phyloP scores from a whole-genome alignment of 2,113 vertebrate genomes.

The Cervus canadensis region DNA sequence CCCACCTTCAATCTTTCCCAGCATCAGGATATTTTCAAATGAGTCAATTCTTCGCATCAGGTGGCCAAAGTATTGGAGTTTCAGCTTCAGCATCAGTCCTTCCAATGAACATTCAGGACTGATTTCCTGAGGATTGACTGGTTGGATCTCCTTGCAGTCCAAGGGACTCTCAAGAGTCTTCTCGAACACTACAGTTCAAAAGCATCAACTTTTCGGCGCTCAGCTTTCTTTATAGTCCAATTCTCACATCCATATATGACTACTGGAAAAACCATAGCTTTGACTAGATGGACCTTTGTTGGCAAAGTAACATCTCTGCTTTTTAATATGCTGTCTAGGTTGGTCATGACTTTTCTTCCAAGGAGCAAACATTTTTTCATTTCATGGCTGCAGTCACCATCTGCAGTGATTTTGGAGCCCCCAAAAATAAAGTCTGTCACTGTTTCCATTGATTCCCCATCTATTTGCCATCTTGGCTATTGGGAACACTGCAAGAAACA shows the following conservation, averaged over 20 bases:
- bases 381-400: not conserved
- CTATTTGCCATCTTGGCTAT: not conserved
- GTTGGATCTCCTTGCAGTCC: not conserved
- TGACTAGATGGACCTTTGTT: not conserved
- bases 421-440: not conserved
- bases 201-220: not conserved
- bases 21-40: not conserved
- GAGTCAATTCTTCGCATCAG: not conserved
- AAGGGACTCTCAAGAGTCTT: not conserved
- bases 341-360: not conserved
- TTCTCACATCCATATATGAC: not conserved
- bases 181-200: not conserved
- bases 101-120: not conserved
- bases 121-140: not conserved
- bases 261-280: not conserved
- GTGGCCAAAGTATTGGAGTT: not conserved
- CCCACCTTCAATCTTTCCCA: not conserved
- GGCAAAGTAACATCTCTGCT: not conserved
- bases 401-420: not conserved
- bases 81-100: not conserved
- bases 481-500: not conserved
- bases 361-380: not conserved
- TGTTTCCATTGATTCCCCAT: not conserved
- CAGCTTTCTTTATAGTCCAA: not conserved
- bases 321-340: not conserved